phyloP scores from a whole-genome alignment of 2,113 vertebrate genomes.

The Oxyura jamaicensis region DNA sequence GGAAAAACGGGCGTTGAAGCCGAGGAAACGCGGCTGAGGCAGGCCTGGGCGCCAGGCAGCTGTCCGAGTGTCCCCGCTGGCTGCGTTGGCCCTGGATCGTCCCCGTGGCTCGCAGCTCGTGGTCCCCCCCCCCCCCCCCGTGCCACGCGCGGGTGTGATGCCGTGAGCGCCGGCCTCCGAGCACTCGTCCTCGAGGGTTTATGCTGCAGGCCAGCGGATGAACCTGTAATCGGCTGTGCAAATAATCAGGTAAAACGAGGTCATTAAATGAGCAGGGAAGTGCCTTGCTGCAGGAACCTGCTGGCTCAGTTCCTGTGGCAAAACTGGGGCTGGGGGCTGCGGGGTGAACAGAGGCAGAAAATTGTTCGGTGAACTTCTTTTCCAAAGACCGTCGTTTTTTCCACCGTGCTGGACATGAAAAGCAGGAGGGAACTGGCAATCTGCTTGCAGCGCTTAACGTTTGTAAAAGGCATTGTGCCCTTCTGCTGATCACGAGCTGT shows the following conservation, averaged over 20 bases:
- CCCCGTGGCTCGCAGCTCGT: no score
- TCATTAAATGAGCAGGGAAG: background rate
- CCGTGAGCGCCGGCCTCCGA: background rate
- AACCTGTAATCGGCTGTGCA: background rate
- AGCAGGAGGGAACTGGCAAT: background rate
- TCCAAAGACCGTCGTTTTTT: background rate
- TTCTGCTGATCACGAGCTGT: background rate
- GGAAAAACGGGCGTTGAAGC: background rate
- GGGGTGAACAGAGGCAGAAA: background rate
- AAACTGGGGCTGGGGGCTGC: background rate
- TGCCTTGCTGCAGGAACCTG: background rate
- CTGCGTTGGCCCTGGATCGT: background rate
- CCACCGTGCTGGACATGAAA: background rate
- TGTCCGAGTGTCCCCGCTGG: background rate
- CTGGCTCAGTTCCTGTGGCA: accelerated
- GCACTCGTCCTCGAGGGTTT: background rate
- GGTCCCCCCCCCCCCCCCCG: no score
- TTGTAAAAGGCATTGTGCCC: background rate
- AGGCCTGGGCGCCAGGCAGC: no score
- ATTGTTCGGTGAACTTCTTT: background rate
- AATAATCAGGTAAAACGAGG: background rate
- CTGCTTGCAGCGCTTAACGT: accelerated
- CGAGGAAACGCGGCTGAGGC: background rate
- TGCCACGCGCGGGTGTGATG: background rate
- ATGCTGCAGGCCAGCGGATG: background rate